Base-by-base conservation (phyloP, 2,888 invertebrate genomes). In the Sinohyriopsis cumingii region DNA sequence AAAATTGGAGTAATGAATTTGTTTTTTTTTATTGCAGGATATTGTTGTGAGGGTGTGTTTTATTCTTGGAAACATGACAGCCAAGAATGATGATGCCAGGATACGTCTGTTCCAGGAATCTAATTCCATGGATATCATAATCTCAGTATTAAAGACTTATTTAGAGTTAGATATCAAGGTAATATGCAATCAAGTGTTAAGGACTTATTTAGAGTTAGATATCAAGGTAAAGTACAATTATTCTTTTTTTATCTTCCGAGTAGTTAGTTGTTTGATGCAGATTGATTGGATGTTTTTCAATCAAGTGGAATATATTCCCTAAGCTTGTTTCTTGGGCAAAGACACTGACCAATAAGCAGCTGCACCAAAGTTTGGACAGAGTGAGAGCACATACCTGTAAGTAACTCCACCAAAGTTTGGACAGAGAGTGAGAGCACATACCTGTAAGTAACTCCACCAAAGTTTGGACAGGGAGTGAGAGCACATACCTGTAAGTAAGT, bases 61-160 rank as follows among this genome's bases (percentile, higher is more conserved):
- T 89, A 94, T 95, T 74, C 91, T 96, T 60, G 96, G 96, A 28
- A 96, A 96, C 88, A 93, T 96, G 90, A 94, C 95, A 85, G 95
- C 95, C 25, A 94, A 93, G 80, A 93, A 93, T 83, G 94, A 95
- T 73, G 92, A 92, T 59, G 94, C 95, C 0, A 91, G 95, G 59
- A 68, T 81, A 19, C 70, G 79, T 20, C 78, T 90, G 25, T 88
- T 85, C 72, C 82, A 86, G 63, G 87, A 89, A 65, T 77, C 79
- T 19, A 84, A 86, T 59, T 82, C 86, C 20, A 60, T 90, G 33
- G 85, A 88, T 55, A 84, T 83, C 25, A 76, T 90, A 24, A 69
- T 89, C 33, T 72, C 80, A 69, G 82, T 90, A 61, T 82, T 90
- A 63, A 84, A 86, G 68, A 79, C 82, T 61, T 90, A 89, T 75